These are phyloP conservation scores for Drosophila lacicola DNA, from an alignment of 2,888 invertebrate genomes.

Conservation along the genomic window DNA sequence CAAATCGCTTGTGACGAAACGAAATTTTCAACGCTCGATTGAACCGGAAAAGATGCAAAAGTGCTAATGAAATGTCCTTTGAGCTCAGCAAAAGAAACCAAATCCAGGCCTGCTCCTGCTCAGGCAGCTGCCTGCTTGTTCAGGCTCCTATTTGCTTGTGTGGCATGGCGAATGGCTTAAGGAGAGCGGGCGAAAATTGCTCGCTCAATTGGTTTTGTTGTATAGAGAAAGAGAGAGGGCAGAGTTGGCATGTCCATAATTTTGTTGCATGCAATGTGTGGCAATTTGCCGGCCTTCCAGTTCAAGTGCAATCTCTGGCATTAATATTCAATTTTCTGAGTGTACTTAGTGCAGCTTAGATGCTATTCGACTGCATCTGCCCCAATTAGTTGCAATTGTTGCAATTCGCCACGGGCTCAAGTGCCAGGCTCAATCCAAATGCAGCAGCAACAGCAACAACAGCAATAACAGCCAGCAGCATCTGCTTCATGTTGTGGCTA, in stretches of 20 bases:
- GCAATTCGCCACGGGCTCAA: slow-evolving; percentile 56
- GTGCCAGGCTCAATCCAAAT: slow-evolving; percentile 28
- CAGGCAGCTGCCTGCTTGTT: slow-evolving; percentile 31
- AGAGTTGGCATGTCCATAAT: slow-evolving; percentile 53
- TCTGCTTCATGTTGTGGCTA: slow-evolving; percentile 31
- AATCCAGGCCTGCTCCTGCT: not conserved
- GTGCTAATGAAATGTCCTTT: slow-evolving; percentile 81
- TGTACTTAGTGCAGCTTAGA: slow-evolving; percentile 70
- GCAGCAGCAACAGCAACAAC: slow-evolving; percentile 11
- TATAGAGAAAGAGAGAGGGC: not conserved
- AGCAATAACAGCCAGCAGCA: slow-evolving; percentile 4
- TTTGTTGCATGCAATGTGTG: slow-evolving; percentile 71
- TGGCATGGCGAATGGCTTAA: slow-evolving; percentile 63
- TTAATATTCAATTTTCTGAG: slow-evolving; percentile 79
- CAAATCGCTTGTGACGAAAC: slow-evolving; percentile 83
- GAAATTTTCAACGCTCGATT: slow-evolving; percentile 82
- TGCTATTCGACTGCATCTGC: slow-evolving; percentile 36
- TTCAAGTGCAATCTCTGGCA: slow-evolving; percentile 66
- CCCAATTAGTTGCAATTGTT: slow-evolving; percentile 74
- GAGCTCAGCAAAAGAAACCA: slow-evolving; percentile 17
- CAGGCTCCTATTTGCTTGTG: slow-evolving; percentile 23
- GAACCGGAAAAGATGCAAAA: slow-evolving; percentile 63
- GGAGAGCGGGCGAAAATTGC: slow-evolving; percentile 49
- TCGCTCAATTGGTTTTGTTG: slow-evolving; percentile 66
- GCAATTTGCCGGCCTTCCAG: slow-evolving; percentile 61